Evolutionary conservation across 2,797 vertebrate species (phyloP), one percentile per base, ranked within the genome.

Genomic region (Melanotaenia parkinsoni): DNA sequence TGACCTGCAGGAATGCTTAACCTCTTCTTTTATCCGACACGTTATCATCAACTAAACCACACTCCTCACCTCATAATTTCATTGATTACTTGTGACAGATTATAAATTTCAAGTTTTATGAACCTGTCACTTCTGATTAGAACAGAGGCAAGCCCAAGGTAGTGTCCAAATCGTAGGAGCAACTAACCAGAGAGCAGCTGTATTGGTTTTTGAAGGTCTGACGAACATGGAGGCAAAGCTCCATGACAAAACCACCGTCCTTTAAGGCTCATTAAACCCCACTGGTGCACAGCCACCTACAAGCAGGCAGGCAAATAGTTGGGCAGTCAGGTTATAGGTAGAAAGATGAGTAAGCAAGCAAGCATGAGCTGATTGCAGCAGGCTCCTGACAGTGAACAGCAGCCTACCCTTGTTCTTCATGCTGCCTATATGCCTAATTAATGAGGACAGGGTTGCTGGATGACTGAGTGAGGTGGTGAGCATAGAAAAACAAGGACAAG

Each of bases 211-310:
- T 0, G 7, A 40, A 53, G 43, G 45, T 74, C 63, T 83, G 70
- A 69, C 4, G 50, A 75, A 72, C 76, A 84, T 33, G 47, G 59
- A 77, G n/a, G 69, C 53, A 74, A 79, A 76, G 79, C 76, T 62
- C 65, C 72, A 58, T 76, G 84, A 84, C 71, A 62, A 81, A 87
- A 67, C 76, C 54, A 12, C 68, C 83, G 86, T 82, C 83, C 86
- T 92, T 89, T 90, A 89, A 89, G 89, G 82, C 80, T 91, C 86
- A 90, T 92, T 92, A 90, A 89, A 91, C 80, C 71, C 79, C 59
- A 72, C 80, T 70, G 76, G 71, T 82, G 83, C 76, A 63, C 57
- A 76, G 69, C 77, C 77, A 86, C 86, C 88, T 79, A 72, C 76
- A 70, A 79, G 60, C 79, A 79, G 80, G 77, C 67, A 1, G 28